These are phyloP conservation scores for Anguilla pacifica DNA, from an alignment of 2,797 vertebrate genomes.

Conservation along the genomic window DNA sequence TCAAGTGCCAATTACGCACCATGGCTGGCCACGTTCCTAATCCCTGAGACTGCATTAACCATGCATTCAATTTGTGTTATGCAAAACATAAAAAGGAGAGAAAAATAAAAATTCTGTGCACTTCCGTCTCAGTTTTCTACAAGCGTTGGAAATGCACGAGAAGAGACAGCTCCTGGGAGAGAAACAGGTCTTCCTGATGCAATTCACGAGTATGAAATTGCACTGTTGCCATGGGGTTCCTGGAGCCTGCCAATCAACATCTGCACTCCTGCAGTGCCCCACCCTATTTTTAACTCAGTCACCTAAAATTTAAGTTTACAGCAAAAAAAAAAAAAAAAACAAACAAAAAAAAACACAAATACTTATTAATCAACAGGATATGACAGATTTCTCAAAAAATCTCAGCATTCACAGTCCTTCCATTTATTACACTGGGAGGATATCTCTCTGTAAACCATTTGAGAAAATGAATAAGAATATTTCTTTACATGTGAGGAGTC, in stretches of 20 bases:
- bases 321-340: not conserved
- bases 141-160: not conserved
- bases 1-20: not conserved
- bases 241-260: not conserved
- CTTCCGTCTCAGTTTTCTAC: not conserved
- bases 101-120: not conserved
- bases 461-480: not conserved
- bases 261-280: not conserved
- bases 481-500: not conserved
- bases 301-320: not conserved
- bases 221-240: not conserved
- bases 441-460: not conserved
- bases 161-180: not conserved
- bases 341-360: not conserved
- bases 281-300: not conserved
- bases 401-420: not conserved
- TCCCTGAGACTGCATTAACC: not conserved
- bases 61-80: not conserved
- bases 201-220: not conserved
- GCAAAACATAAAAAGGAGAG: constrained; percentile 6
- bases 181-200: not conserved
- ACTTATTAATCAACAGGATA: not conserved
- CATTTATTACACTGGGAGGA: not conserved
- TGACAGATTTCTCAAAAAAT: not conserved
- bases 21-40: not conserved